Percentiles rank a stretch among this genome's conserved stretches.
phyloP scores from a whole-genome alignment of 2,888 invertebrate species.

The Heliconius ismenius region DNA sequence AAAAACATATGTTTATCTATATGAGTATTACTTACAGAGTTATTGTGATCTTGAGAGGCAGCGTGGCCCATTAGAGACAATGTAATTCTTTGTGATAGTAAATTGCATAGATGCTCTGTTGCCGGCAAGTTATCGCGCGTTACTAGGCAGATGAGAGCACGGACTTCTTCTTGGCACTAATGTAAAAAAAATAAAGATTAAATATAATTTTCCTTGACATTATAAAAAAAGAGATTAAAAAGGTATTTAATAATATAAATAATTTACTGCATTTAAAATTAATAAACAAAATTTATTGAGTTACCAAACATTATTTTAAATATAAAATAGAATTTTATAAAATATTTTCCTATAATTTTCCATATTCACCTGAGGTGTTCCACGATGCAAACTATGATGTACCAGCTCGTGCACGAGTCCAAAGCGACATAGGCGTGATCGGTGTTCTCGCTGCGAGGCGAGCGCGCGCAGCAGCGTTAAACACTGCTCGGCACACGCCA shows the following conservation, averaged over 20 bases:
- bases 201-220: no score
- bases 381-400: conserved; percentile 93
- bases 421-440: conserved; percentile 89
- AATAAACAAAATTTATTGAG: no score
- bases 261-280: no score
- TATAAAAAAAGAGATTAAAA: no score
- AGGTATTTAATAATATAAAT: no score
- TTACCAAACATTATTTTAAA: no score
- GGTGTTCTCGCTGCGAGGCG: conserved; percentile 89
- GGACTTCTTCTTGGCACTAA: conserved; percentile 92
- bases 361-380: conserved; percentile 85
- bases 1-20: not conserved
- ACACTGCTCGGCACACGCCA: conserved; percentile 96
- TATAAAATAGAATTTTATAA: no score
- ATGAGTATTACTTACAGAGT: conserved; percentile 62
- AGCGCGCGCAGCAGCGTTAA: conserved; percentile 94
- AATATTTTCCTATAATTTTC: not conserved
- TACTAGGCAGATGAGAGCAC: conserved; percentile 92
- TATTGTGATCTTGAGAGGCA: conserved; percentile 82
- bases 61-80: conserved; percentile 89
- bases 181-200: conserved; percentile 23
- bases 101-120: conserved; percentile 90
- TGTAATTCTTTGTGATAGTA: conserved; percentile 92
- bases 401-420: conserved; percentile 94
- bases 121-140: conserved; percentile 92